Base-by-base conservation (phyloP, 2,888 invertebrate genomes). In the Ichneumoninae sp. region DNA sequence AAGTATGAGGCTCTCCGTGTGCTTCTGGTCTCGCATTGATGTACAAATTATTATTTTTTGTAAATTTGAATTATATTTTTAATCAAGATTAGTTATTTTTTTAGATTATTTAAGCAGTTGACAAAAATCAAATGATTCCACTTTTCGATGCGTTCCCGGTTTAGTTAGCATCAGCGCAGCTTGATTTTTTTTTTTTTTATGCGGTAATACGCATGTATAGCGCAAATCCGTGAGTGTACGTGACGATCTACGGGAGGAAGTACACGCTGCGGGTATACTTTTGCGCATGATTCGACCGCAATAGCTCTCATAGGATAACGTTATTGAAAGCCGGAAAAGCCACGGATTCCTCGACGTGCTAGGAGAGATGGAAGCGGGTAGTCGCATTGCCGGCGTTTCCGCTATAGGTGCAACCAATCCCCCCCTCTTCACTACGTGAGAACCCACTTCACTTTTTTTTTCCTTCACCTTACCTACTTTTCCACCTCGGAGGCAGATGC, bases 261-360 rank as follows among this genome's bases (percentile, higher is more conserved):
- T 60, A 69, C 40, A 8, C 8, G 57, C 52, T 50, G 68, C 50
- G 75, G 76, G 78, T 78, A 81, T 77, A 83, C 76, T 83, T 86
- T 82, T 78, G 62, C 80, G 84, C 85, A 82, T 86, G 85, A 81
- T 78, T 84, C 83, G 72, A 47, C 75, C 71, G 78, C 86, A 88
- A 88, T 89, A 82, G 84, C n/a, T 76, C 54, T 74, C n/a, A 57
- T 30, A 60, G 79, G 85, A 88, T 86, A 87, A 87, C 86, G 85
- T 87, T 88, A 86, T 88, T 86, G 89, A 84, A 87, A 84, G 74
- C 83, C 86, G 86, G 83, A 88, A 88, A 76, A 76, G 86, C 79
- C 83, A 81, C 22, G 54, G 80, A 86, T 80, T 80, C 66, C 68
- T 13, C 22, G 22, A 79, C 72, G 75, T 77, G 62, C 62, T 75